These are phyloP conservation scores for Scomber colias DNA, from an alignment of 2,113 vertebrate species.

Conservation along the genomic window DNA sequence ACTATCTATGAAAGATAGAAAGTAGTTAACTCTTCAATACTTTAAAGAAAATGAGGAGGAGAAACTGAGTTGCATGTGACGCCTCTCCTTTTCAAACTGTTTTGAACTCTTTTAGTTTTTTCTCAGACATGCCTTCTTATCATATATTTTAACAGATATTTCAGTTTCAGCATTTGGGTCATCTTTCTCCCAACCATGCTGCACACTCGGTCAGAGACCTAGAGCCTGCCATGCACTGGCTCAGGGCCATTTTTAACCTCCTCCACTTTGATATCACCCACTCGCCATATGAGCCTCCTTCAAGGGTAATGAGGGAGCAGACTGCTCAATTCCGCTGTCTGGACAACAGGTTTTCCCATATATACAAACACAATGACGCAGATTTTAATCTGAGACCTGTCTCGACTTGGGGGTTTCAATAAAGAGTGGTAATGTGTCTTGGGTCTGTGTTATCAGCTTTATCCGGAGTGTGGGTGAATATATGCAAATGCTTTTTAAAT, in stretches of 20 bases:
- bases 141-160: background rate
- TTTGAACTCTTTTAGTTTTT: background rate
- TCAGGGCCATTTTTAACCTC: slow-evolving; percentile 61
- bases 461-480: slow-evolving; percentile 58
- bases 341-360: slow-evolving; percentile 73
- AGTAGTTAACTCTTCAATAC: background rate
- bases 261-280: slow-evolving; percentile 76
- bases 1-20: background rate
- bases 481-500: background rate
- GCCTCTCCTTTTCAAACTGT: background rate
- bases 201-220: slow-evolving; percentile 1
- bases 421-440: slow-evolving; percentile 41
- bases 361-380: slow-evolving; percentile 31
- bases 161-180: slow-evolving; percentile 35
- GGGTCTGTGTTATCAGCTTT: slow-evolving; percentile 58
- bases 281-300: slow-evolving; percentile 73
- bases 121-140: background rate
- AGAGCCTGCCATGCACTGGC: slow-evolving; percentile 40
- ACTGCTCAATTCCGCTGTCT: slow-evolving; percentile 74
- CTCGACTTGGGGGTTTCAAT: slow-evolving; percentile 53
- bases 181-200: slow-evolving; percentile 2
- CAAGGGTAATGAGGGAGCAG: slow-evolving; percentile 64
- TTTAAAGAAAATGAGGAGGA: background rate
- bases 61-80: background rate
- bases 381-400: slow-evolving; percentile 74